A percentile compares a stretch with the other conserved stretches of the same genome.
phyloP scores from a whole-genome alignment of 1,140 invertebrate species.

The Listronotus oregonensis region DNA sequence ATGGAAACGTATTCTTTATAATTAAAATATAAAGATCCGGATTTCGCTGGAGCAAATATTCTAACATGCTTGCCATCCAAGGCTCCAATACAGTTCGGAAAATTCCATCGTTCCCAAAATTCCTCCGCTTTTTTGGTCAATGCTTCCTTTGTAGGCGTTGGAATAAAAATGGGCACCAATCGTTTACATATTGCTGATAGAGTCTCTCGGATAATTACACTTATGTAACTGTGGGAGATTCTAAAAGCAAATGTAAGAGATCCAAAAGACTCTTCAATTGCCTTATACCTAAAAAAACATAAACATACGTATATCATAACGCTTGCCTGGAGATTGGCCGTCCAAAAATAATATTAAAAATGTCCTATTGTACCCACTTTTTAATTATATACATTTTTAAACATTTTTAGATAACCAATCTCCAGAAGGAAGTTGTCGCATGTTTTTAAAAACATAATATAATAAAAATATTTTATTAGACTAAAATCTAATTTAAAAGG shows the following conservation, averaged over 20 bases:
- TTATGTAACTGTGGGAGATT: conserved; percentile 37
- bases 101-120: conserved; percentile 57
- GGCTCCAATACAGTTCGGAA: conserved; percentile 58
- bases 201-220: conserved; percentile 22
- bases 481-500: too few relatives aligned
- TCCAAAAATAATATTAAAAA: too few relatives aligned
- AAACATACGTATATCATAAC: too few relatives aligned
- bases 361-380: too few relatives aligned
- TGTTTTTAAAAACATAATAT: too few relatives aligned
- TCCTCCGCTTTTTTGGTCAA: conserved; percentile 43
- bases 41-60: conserved; percentile 48
- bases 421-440: too few relatives aligned
- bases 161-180: conserved; percentile 33
- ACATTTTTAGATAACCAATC: too few relatives aligned
- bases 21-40: conserved; percentile 55
- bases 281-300: conserved; percentile 35
- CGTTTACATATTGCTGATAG: conserved; percentile 30
- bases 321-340: too few relatives aligned
- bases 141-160: conserved; percentile 16
- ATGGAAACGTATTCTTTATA: conserved; percentile 58
- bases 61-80: conserved; percentile 59
- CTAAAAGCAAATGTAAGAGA: conserved; percentile 39
- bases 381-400: too few relatives aligned
- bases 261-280: conserved; percentile 32
- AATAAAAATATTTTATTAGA: too few relatives aligned